Conservation (phyloP, 2,888 invertebrate genomes). For the Drosophila cognata region DNA sequence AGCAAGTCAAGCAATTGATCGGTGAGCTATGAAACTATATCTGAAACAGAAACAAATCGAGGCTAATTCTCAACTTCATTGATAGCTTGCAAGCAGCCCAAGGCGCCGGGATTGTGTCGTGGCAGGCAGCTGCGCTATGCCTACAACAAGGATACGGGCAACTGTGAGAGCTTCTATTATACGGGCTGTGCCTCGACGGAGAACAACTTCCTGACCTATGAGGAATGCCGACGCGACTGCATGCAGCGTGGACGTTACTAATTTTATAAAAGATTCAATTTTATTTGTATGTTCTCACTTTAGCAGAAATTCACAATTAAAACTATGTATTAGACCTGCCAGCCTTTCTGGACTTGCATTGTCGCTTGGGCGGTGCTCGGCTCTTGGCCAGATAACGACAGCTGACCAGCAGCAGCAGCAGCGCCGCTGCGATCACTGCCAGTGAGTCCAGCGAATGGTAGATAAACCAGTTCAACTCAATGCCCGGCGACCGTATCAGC, state of each 20-base stretch:
- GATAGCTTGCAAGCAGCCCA: conserved; percentile 75
- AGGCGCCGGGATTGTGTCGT: conserved; percentile 74
- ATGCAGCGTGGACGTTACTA: conserved; percentile 77
- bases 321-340: conserved; percentile 14
- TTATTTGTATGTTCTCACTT: conserved; percentile 8
- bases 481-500: conserved; percentile 78
- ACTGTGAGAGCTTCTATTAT: conserved; percentile 81
- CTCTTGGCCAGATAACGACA: not conserved
- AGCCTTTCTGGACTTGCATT: conserved; percentile 7
- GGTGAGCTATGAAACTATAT: conserved; percentile 43
- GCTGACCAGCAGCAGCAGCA: conserved; percentile 10
- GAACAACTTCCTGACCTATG: conserved; percentile 80
- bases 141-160: conserved; percentile 71
- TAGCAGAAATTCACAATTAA: not conserved
- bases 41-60: not conserved
- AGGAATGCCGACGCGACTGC: conserved; percentile 81
- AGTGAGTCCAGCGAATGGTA: conserved; percentile 83
- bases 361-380: not conserved
- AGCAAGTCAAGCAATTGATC: conserved; percentile 40
- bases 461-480: conserved; percentile 80
- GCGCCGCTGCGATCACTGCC: conserved; percentile 33
- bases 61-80: too few relatives aligned
- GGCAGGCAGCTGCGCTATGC: conserved; percentile 78
- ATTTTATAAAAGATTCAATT: not conserved
- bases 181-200: conserved; percentile 78